These are phyloP conservation scores for Struthio camelus DNA, from an alignment of 2,113 vertebrate genomes.

Conservation along the genomic window DNA sequence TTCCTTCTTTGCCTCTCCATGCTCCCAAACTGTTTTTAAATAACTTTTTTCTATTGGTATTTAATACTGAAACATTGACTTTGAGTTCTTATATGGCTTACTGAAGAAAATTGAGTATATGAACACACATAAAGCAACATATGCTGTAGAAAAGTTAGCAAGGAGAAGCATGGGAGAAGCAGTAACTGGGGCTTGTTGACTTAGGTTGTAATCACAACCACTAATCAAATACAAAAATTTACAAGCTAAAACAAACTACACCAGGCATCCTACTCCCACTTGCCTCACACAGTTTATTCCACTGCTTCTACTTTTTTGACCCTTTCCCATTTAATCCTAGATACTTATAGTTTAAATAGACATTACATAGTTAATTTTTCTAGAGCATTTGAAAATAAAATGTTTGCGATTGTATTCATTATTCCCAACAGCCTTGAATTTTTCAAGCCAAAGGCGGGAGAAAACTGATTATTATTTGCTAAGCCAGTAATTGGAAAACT, in stretches of 20 bases:
- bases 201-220: background rate
- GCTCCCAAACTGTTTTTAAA: background rate
- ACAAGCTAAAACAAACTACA: background rate
- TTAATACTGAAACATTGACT: background rate
- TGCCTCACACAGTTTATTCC: background rate
- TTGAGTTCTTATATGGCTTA: background rate
- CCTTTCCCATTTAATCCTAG: background rate
- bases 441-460: background rate
- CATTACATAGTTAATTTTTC: background rate
- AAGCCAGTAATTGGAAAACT: background rate
- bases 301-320: background rate
- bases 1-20: background rate
- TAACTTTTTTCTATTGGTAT: background rate
- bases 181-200: background rate
- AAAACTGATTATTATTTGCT: background rate
- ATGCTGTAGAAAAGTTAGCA: background rate
- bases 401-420: background rate
- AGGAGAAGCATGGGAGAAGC: background rate
- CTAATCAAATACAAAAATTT: background rate
- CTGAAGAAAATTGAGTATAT: background rate
- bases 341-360: background rate
- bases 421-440: background rate
- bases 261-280: background rate
- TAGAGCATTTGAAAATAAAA: background rate
- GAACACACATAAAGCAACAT: background rate